Evolutionary conservation across 2,888 invertebrate genomes (phyloP), one percentile per base, ranked within the genome.

Genomic region (Ochropleura leucogaster): DNA sequence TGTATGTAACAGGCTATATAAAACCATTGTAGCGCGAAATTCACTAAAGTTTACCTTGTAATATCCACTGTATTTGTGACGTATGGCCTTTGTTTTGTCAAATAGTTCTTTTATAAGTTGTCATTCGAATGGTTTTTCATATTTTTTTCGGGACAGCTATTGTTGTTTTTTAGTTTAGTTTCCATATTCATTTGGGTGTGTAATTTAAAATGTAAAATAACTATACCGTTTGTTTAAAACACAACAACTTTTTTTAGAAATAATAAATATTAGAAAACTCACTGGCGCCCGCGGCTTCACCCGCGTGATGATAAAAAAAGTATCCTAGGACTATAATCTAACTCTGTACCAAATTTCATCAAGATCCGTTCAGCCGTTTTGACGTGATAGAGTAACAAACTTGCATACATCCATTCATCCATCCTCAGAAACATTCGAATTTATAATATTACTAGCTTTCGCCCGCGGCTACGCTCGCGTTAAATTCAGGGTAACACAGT

Each of bases 1-100:
- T 95, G 95, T 94, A 93, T 93, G 93, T 94, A 95, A 95, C 93
- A 93, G 94, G 95, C 94, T 94, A 93, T 94, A 94, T 94, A 93
- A 94, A 94, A 93, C 90, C 93, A 91, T 92, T 94, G 93, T 91
- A 89, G 88, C 90, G 92, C 86, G 85, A 91, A 93, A 95, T 94
- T 94, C 92, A 93, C 92, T 93, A 90, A 91, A 92, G 89, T 93
- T 93, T 86, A 88, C 88, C 86, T 89, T 88, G 89, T 92, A 90
- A 92, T 93, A 92, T 91, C 84, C 86, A 91, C 90, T 91, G 90
- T 91, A 88, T 91, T 89, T 88, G 87, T 88, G 89, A 90, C 81
- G 85, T 89, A 90, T 87, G 69, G 76, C 67, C 46, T 66, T 64
- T 79, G 66, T 74, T 63, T 63, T 68, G 60, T 64, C 73, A 75